A percentile compares a stretch with the other conserved stretches of the same genome.
Conservation (phyloP, 2,888 invertebrate species). For the Pristionchus maxplancki region DNA sequence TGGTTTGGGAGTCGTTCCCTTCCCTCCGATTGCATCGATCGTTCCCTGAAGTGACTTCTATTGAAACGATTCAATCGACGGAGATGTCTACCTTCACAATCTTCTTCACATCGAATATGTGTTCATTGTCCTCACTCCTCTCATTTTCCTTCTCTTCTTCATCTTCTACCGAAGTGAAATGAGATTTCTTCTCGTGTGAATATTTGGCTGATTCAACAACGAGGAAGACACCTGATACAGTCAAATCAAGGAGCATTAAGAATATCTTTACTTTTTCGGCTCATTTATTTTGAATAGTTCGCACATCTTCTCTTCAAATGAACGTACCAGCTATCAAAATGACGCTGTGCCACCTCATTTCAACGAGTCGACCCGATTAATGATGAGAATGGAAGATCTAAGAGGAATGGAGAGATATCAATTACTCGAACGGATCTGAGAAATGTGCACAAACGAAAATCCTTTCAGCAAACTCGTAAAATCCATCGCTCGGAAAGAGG, state of each 20-base stretch:
- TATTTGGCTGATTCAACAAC: slow-evolving; percentile 22
- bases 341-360: slow-evolving; percentile 42
- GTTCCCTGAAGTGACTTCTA: slow-evolving; percentile 36
- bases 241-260: neutral
- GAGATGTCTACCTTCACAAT: slow-evolving; percentile 44
- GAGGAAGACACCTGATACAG: slow-evolving; percentile 23
- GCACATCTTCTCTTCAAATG: too few species aligned
- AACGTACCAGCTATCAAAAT: slow-evolving; percentile 30
- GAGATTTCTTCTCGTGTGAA: slow-evolving; percentile 28
- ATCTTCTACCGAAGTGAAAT: slow-evolving; percentile 45
- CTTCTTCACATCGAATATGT: slow-evolving; percentile 53
- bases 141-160: slow-evolving; percentile 26
- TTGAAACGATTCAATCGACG: neutral
- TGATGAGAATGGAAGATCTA: neutral
- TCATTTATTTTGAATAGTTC: too few species aligned
- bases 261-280: too few species aligned
- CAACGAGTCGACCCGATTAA: neutral
- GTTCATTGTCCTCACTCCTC: neutral
- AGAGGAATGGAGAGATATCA: neutral
- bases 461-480: slow-evolving; percentile 36
- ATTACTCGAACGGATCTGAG: neutral
- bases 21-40: slow-evolving; percentile 48
- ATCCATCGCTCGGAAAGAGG: neutral
- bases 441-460: neutral
- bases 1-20: slow-evolving; percentile 22